These are phyloP conservation scores for Solenodon paradoxus DNA, from an alignment of 2,113 vertebrate genomes.

Conservation along the genomic window DNA sequence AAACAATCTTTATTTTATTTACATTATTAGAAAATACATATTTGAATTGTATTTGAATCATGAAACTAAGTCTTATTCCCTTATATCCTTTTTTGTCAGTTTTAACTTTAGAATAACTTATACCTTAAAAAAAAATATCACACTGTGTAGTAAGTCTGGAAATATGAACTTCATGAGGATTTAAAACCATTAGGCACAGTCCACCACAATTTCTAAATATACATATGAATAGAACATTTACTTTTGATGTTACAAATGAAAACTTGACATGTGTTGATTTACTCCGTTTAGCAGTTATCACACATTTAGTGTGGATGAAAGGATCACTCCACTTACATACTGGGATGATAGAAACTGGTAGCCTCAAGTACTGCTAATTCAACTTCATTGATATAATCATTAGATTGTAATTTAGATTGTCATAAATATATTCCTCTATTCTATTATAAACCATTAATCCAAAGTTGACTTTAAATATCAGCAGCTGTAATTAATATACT, in stretches of 20 bases:
- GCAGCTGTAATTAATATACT: background rate
- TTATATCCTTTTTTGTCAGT: background rate
- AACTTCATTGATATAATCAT: background rate
- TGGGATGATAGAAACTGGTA: background rate
- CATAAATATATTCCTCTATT: background rate
- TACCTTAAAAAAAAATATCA: constrained; percentile 15
- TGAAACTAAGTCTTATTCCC: background rate
- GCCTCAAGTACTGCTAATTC: background rate
- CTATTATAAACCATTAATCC: background rate
- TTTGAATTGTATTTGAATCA: constrained; percentile 33
- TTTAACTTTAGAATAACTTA: background rate
- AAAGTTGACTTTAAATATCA: constrained; percentile 1
- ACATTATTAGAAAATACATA: background rate
- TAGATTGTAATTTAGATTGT: constrained; percentile 13
- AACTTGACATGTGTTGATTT: background rate
- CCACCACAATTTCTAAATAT: background rate
- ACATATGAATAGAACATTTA: background rate
- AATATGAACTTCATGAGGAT: background rate
- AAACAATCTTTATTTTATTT: background rate
- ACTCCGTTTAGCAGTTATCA: background rate
- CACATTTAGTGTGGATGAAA: constrained; percentile 15
- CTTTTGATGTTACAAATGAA: background rate
- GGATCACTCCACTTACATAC: background rate
- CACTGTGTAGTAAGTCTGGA: background rate
- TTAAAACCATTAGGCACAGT: background rate